phyloP scores from a whole-genome alignment of 2,113 vertebrate species.

The Amazona guildingii region DNA sequence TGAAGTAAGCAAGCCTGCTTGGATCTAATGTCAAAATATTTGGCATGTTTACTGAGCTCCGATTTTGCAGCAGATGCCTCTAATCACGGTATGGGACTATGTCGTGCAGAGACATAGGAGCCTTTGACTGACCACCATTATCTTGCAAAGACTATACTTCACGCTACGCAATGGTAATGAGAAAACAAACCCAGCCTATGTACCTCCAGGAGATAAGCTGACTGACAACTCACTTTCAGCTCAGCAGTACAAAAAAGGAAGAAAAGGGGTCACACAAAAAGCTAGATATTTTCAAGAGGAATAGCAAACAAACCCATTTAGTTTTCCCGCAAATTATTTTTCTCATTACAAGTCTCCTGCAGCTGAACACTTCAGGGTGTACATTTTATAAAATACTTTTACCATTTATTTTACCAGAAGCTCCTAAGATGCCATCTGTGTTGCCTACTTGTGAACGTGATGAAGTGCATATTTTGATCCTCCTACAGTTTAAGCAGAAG shows the following conservation, averaged over 20 bases:
- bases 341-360: background rate
- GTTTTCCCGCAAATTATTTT: background rate
- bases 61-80: background rate
- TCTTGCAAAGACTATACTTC: background rate
- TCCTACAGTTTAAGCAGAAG: background rate
- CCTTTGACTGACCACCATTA: background rate
- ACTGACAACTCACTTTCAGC: background rate
- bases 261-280: rapidly evolving
- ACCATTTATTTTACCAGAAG: background rate
- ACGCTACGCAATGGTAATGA: background rate
- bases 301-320: background rate
- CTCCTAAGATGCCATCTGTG: rapidly evolving
- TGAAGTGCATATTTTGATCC: background rate
- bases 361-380: background rate
- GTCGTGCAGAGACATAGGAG: background rate
- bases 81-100: background rate
- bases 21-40: background rate
- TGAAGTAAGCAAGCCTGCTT: background rate
- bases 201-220: background rate
- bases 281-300: background rate
- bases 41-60: background rate
- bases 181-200: background rate
- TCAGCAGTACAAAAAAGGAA: too few species aligned
- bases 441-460: background rate
- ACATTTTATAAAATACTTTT: background rate